A percentile compares a stretch with the other conserved stretches of the same genome.
Evolutionary conservation across 1,140 invertebrate genomes (phyloP).

Genomic region (Megathymus violae): DNA sequence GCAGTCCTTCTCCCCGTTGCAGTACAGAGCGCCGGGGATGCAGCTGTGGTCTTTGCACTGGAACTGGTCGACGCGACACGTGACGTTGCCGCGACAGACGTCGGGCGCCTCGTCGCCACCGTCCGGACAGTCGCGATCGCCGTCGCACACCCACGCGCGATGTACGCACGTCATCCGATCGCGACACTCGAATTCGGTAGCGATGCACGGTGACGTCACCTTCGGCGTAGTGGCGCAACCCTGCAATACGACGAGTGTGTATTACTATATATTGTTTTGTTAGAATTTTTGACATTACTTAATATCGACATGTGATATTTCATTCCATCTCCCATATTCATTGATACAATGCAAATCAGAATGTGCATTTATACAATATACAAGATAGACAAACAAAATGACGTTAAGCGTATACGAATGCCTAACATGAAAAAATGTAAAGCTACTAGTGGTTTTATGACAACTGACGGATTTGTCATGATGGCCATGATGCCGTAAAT

Average conservation of each 20-base stretch:
- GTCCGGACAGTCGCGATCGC: slow-evolving; percentile 92
- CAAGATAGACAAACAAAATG: no score
- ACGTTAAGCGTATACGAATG: no score
- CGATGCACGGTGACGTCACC: slow-evolving; percentile 85
- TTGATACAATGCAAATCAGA: no score
- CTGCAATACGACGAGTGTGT: slow-evolving; percentile 66
- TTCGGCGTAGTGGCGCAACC: slow-evolving; percentile 83
- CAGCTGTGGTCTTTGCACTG: slow-evolving; percentile 92
- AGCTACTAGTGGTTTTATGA: no score
- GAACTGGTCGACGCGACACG: slow-evolving; percentile 93
- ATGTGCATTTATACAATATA: no score
- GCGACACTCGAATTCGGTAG: slow-evolving; percentile 92
- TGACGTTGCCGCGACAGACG: slow-evolving; percentile 88
- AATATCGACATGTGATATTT: no score
- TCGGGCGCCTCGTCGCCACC: slow-evolving; percentile 90
- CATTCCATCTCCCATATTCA: no score
- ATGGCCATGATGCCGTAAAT: no score
- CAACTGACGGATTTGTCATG: no score
- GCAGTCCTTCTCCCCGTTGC: slow-evolving; percentile 93
- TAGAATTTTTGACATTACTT: no score
- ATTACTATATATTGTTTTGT: no score
- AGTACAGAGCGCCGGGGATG: slow-evolving; percentile 92
- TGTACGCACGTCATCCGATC: slow-evolving; percentile 94
- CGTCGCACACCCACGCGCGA: slow-evolving; percentile 93
- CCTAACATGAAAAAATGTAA: no score